Conservation (phyloP, 1,140 invertebrate genomes). For the Drosophila saltans region DNA sequence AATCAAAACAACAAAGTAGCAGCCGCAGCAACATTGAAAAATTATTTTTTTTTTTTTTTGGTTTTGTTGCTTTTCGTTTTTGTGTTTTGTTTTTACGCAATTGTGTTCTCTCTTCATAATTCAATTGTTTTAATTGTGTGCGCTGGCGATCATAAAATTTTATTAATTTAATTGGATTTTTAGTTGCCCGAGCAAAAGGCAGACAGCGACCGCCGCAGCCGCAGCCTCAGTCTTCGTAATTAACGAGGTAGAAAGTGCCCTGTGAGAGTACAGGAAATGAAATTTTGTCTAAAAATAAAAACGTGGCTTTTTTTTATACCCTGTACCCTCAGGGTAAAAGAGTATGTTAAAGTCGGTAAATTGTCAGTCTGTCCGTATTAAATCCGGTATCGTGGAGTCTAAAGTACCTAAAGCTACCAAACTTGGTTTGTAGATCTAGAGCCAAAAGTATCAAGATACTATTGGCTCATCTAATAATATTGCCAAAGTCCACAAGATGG, state of each 20-base stretch:
- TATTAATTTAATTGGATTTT: slow-evolving; percentile 77
- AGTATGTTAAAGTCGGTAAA: too few relatives aligned
- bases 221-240: slow-evolving; percentile 38
- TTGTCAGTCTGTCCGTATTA: too few relatives aligned
- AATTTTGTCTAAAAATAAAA: slow-evolving; percentile 33
- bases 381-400: too few relatives aligned
- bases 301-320: not conserved
- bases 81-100: slow-evolving; percentile 47
- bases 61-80: slow-evolving; percentile 35
- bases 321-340: too few relatives aligned
- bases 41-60: slow-evolving; percentile 47
- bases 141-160: slow-evolving; percentile 63
- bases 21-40: slow-evolving; percentile 37
- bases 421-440: too few relatives aligned
- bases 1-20: slow-evolving; percentile 62
- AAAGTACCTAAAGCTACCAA: too few relatives aligned
- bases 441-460: too few relatives aligned
- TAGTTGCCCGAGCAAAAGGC: slow-evolving; percentile 10
- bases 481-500: too few relatives aligned
- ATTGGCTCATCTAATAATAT: too few relatives aligned
- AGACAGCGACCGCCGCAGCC: not conserved
- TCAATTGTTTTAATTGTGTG: slow-evolving; percentile 74
- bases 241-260: slow-evolving; percentile 62
- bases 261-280: slow-evolving; percentile 64
- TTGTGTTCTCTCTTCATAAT: slow-evolving; percentile 70